These are phyloP conservation scores for Psilopogon haemacephalus DNA, from an alignment of 2,113 vertebrate species.

Conservation along the genomic window DNA sequence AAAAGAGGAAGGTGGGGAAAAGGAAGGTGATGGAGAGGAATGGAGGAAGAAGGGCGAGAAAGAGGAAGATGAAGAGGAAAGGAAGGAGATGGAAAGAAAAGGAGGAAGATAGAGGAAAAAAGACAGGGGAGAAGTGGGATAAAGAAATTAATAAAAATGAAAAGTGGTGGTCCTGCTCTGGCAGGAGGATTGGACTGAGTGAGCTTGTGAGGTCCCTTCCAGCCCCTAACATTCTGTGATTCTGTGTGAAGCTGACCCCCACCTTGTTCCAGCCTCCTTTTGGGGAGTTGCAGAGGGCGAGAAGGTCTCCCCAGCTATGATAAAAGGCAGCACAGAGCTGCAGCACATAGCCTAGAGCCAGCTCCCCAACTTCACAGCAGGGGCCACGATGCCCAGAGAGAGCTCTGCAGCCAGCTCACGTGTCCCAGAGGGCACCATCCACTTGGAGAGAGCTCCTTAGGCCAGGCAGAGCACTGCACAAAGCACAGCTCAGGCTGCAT, in stretches of 20 bases:
- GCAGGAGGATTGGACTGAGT: no score
- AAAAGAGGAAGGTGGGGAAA: no score
- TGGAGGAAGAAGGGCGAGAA: no score
- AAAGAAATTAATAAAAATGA: no score
- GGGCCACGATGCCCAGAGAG: background rate
- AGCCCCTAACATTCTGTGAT: no score
- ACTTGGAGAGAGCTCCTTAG: background rate
- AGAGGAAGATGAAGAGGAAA: no score
- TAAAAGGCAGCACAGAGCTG: background rate
- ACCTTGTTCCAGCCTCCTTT: background rate
- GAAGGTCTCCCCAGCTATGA: background rate
- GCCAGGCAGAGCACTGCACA: background rate
- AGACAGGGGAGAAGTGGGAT: no score
- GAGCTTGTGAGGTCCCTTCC: no score
- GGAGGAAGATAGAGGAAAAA: no score
- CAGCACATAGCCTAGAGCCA: background rate
- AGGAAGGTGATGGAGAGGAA: no score
- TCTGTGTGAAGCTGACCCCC: background rate
- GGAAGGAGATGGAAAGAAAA: no score
- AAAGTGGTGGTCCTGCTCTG: no score
- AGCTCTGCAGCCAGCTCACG: background rate
- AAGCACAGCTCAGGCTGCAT: background rate
- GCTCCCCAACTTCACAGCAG: background rate
- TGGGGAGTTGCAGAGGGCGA: background rate
- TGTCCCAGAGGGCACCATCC: background rate